A percentile compares a stretch with the other conserved stretches of the same genome.
Conservation (phyloP, 2,113 vertebrate genomes). For the Gobiocypris rarus region DNA sequence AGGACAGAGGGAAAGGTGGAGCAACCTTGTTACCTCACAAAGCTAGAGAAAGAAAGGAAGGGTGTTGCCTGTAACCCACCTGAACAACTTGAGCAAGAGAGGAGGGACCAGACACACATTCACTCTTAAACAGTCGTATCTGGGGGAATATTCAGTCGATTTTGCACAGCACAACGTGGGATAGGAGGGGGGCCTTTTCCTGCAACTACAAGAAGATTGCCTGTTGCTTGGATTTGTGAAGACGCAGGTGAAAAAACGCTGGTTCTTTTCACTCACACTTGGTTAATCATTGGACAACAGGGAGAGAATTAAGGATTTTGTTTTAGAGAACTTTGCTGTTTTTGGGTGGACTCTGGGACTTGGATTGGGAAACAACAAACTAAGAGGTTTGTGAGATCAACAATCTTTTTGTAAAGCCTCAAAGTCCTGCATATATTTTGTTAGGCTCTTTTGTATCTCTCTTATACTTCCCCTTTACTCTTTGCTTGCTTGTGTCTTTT, state of each 20-base stretch:
- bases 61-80: constrained; percentile 68
- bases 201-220: constrained; percentile 5
- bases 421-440: constrained; percentile 4
- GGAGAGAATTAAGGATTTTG: constrained; percentile 55
- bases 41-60: constrained; percentile 61
- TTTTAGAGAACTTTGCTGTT: constrained; percentile 34
- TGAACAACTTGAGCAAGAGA: constrained; percentile 55
- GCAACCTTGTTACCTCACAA: constrained; percentile 55
- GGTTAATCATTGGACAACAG: constrained; percentile 35
- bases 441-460: background rate
- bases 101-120: constrained; percentile 66
- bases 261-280: constrained; percentile 18
- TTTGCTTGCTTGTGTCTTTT: background rate
- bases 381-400: constrained; percentile 75
- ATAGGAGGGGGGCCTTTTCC: background rate
- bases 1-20: constrained; percentile 28
- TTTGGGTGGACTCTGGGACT: constrained; percentile 69
- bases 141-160: constrained; percentile 40
- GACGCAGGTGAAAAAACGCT: constrained; percentile 65
- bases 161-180: constrained; percentile 35
- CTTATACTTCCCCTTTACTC: background rate
- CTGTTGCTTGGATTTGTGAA: constrained; percentile 23
- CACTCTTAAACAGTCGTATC: constrained; percentile 55
- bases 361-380: constrained; percentile 57
- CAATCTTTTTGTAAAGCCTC: constrained; percentile 57